Conservation (phyloP, 2,797 vertebrate genomes). For the Sebastes oblongus region DNA sequence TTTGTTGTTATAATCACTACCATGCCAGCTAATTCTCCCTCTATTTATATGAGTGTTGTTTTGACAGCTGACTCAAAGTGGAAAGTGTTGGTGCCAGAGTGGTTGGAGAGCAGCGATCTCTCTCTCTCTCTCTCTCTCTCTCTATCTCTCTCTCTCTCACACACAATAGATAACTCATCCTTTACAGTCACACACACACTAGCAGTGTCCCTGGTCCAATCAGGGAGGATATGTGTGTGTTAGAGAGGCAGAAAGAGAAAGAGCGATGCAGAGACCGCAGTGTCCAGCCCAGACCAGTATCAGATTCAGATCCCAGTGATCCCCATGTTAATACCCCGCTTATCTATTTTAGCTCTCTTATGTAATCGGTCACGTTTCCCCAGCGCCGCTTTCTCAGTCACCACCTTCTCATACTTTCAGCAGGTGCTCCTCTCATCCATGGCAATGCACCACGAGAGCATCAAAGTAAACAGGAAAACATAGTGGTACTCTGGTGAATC, state of each 20-base stretch:
- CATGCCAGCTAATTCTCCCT: constrained; percentile 64
- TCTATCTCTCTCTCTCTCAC: not conserved
- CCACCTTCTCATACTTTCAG: constrained; percentile 45
- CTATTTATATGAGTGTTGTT: constrained; percentile 72
- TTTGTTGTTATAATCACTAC: constrained; percentile 63
- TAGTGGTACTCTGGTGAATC: not conserved
- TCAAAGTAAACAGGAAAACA: constrained; percentile 30
- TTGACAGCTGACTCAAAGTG: constrained; percentile 73
- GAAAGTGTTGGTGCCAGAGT: constrained; percentile 58
- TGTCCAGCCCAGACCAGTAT: constrained; percentile 47
- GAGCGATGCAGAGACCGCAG: not conserved
- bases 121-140: not conserved
- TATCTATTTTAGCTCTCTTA: constrained; percentile 71
- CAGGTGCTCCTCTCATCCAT: constrained; percentile 45
- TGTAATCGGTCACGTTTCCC: constrained; percentile 64
- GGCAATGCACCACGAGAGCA: not conserved
- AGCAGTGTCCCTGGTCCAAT: constrained; percentile 14
- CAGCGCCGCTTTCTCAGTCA: constrained; percentile 44
- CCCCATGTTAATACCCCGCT: constrained; percentile 61
- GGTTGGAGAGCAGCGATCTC: constrained; percentile 2
- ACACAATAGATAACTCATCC: not conserved
- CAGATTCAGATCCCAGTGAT: constrained; percentile 64
- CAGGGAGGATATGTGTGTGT: not conserved
- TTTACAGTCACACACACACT: constrained; percentile 1
- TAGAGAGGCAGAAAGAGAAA: not conserved